phyloP scores from a whole-genome alignment of 2,888 invertebrate species.

The Amorpha juglandis region DNA sequence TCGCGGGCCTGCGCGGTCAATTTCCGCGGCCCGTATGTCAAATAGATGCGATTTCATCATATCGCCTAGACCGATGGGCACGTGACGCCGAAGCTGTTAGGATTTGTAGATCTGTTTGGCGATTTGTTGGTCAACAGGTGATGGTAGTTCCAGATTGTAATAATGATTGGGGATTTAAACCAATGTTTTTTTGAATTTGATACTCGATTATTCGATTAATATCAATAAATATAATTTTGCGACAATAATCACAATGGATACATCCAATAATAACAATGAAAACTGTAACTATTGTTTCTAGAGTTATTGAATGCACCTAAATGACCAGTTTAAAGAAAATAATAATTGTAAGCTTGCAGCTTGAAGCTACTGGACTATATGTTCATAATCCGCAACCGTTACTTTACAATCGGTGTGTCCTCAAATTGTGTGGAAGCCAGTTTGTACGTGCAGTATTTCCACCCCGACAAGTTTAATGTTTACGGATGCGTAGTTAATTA shows the following conservation, averaged over 20 bases:
- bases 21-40: slow-evolving; percentile 56
- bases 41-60: slow-evolving; percentile 37
- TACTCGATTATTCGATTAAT: too few species aligned
- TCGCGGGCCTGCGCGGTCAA: slow-evolving; percentile 67
- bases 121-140: neutral
- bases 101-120: neutral
- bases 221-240: too few species aligned
- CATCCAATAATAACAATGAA: too few species aligned
- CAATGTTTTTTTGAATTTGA: too few species aligned
- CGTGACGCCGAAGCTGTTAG: neutral
- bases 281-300: too few species aligned
- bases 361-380: neutral
- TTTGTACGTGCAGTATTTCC: neutral
- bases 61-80: neutral
- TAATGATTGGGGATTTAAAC: neutral
- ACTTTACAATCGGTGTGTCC: neutral
- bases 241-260: too few species aligned
- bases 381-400: neutral
- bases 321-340: too few species aligned
- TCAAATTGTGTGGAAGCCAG: slow-evolving; percentile 3
- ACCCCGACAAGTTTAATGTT: slow-evolving; percentile 8
- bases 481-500: slow-evolving; percentile 21
- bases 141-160: neutral
- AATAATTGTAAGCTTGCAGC: too few species aligned
- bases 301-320: too few species aligned